Conservation (phyloP, 2,113 vertebrate species). For the Motacilla tschutschensis region DNA sequence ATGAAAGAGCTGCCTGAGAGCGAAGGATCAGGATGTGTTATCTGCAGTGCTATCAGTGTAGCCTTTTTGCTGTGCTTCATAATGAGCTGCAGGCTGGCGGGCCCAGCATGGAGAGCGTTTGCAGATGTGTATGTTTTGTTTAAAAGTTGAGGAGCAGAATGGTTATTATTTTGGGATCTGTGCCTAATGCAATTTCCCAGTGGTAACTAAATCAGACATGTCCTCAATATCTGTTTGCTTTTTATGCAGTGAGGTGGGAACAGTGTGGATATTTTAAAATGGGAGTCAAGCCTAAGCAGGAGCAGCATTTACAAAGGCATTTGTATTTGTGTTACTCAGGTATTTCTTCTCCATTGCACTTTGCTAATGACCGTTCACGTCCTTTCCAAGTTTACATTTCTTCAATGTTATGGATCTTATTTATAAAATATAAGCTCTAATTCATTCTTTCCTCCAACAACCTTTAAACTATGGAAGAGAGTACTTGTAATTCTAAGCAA, state of each 20-base stretch:
- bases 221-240: background rate
- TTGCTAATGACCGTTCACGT: background rate
- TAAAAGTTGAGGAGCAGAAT: background rate
- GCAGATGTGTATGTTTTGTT: background rate
- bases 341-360: background rate
- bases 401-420: background rate
- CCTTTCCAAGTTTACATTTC: background rate
- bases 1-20: background rate
- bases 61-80: background rate
- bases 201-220: conserved; percentile 5
- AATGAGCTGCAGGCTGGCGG: background rate
- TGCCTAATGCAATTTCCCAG: conserved; percentile 24
- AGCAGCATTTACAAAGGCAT: background rate
- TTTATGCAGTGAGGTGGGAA: background rate
- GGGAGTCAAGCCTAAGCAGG: background rate
- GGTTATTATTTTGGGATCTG: conserved; percentile 10
- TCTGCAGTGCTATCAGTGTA: background rate
- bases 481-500: background rate
- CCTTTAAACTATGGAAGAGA: background rate
- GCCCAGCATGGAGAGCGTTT: background rate
- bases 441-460: background rate
- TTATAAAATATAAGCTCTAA: background rate
- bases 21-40: background rate
- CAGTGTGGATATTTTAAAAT: background rate
- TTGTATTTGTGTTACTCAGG: background rate